A percentile compares a stretch with the other conserved stretches of the same genome.
phyloP scores from a whole-genome alignment of 2,113 vertebrate species.

The Eublepharis macularius region DNA sequence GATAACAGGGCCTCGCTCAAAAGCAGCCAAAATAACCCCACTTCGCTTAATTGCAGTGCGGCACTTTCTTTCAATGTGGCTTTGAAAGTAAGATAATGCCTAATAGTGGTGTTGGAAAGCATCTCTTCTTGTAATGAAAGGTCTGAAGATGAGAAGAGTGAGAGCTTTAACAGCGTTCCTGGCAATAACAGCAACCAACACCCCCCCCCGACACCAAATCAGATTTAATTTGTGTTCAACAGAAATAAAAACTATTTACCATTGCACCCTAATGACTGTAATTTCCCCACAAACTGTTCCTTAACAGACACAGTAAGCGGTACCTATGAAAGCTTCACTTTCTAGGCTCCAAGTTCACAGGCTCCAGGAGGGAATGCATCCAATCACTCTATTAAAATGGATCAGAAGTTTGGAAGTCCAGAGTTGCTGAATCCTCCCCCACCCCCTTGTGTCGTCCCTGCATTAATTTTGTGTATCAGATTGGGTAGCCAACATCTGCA shows the following conservation, averaged over 20 bases:
- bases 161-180: constrained; percentile 53
- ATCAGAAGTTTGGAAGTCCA: constrained; percentile 10
- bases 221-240: constrained; percentile 70
- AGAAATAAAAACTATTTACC: constrained; percentile 68
- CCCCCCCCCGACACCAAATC: constrained; percentile 51
- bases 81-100: constrained; percentile 49
- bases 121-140: constrained; percentile 36
- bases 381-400: constrained; percentile 31
- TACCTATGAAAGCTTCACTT: constrained; percentile 52
- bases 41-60: not conserved
- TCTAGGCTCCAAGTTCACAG: constrained; percentile 18
- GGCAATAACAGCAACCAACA: constrained; percentile 37
- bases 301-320: constrained; percentile 57
- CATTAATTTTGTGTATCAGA: not conserved
- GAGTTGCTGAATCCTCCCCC: not conserved
- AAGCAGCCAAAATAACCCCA: constrained; percentile 9
- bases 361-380: constrained; percentile 1
- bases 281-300: constrained; percentile 73
- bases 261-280: constrained; percentile 57
- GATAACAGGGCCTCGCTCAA: constrained; percentile 19
- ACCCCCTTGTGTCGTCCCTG: not conserved
- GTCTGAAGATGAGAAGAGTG: constrained; percentile 35
- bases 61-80: constrained; percentile 11
- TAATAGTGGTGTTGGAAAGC: not conserved
- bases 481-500: not conserved